These are phyloP conservation scores for Lycopodina hypogea DNA, from an alignment of 37 sponge, comb jelly and placozoan species.

Conservation along the genomic window DNA sequence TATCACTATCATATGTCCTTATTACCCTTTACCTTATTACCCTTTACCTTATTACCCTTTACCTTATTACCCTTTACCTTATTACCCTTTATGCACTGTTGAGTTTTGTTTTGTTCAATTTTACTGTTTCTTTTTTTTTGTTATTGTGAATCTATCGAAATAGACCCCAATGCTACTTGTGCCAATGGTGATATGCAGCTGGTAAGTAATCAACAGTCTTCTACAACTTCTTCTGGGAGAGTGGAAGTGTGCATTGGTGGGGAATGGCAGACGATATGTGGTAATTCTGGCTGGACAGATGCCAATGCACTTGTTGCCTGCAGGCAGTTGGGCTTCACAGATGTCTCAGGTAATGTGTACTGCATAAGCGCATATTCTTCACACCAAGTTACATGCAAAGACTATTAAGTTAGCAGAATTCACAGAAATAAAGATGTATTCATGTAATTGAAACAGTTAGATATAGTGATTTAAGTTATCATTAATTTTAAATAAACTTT, in stretches of 20 bases:
- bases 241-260: constrained; percentile 24
- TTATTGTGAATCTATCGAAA: not conserved
- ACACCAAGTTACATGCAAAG: not conserved
- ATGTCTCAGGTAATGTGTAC: constrained; percentile 9
- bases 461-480: too few species aligned
- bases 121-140: not conserved
- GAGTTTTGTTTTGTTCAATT: not conserved
- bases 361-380: too few species aligned
- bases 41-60: too few species aligned
- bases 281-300: not conserved
- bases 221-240: not conserved
- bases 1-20: too few species aligned
- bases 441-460: too few species aligned
- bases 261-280: constrained; percentile 6
- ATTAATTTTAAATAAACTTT: too few species aligned
- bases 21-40: too few species aligned
- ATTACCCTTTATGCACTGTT: too few species aligned
- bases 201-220: not conserved
- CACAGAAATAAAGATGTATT: too few species aligned
- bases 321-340: constrained; percentile 6
- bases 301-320: constrained; percentile 10
- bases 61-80: too few species aligned
- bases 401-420: too few species aligned
- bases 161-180: constrained; percentile 15
- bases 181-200: constrained; percentile 23